Evolutionary conservation across 2,113 vertebrate species (phyloP), one percentile per base, ranked within the genome.

Genomic region (Mesembrinibis cayennensis): DNA sequence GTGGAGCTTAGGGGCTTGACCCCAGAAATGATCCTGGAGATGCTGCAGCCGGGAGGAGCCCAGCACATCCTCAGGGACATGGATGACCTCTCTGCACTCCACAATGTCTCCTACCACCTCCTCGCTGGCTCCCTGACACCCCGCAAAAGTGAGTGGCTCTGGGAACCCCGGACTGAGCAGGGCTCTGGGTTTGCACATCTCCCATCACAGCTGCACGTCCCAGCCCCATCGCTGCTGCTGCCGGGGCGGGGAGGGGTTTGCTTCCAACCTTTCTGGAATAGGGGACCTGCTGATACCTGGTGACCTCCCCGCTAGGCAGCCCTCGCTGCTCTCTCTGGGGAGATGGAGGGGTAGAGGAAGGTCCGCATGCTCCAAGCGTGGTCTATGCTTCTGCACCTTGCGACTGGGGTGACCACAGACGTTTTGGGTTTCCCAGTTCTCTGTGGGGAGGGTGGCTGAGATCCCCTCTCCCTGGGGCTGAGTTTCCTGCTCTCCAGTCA

Each of bases 81-180:
- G 4, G 85, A 74, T 11, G 69, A 90, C 61, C 26, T 67, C 52
- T 92, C 92, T 13, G 65, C 21, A 3, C 63, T 79, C 20, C 80
- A 67, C 85, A 94, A 84, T 0, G 1, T 97, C 88, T 97, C 93
- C 71, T 98, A 98, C 86, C 82, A 38, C 8, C 72, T 97, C 52
- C 95, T 98, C 2, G 97, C 95, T 42, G 98, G 98, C 79, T 77
- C 42, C 19, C 74, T 13, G 3, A 29, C 92, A 19, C 47, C 42
- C 18, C 53, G 7, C 47, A 98, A 97, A 94, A 98, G 98, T 98
- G 95, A 98, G 98, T 97, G 61, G 21, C 45, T 36, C 22, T 3
- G 0, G 17, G 29, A 17, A 17, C 17, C 26, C 58, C 0, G 1
- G 12, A 3, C 44, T 23, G 23, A 34, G 71, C 71, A 27, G 87